Evolutionary conservation across 2,888 invertebrate species (phyloP), one percentile per base, ranked within the genome.

Genomic region (Druceiella hillmani): DNA sequence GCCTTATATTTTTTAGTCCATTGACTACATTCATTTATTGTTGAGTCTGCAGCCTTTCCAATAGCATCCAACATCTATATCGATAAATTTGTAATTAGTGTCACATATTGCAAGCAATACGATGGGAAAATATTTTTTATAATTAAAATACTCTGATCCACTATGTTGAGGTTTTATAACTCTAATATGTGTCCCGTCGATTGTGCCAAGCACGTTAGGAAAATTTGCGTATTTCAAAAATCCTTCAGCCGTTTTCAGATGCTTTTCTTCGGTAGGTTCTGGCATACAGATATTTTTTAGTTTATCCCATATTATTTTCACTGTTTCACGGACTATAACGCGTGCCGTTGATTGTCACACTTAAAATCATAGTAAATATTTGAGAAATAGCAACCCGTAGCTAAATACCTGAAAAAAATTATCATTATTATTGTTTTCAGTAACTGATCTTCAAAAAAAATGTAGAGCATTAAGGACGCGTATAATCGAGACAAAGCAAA

Each of bases 41-140:
- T n/a, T n/a, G n/a, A n/a, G n/a, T n/a, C n/a, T n/a, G n/a, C n/a
- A n/a, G n/a, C n/a, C 14, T 17, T 33, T 38, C 4, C 38, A 33
- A 33, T 11, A 33, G 7, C 22, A 27, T n/a, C 33, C 38, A 10
- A 38, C 29, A 33, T 38, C 38, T 4, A 38, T 28, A 14, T 11
- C 10, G 9, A 38, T 29, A 17, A 38, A 38, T 22, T 33, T 38
- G 28, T 29, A 38, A n/a, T n/a, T n/a, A n/a, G n/a, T n/a, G n/a
- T n/a, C n/a, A n/a, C n/a, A n/a, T n/a, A n/a, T n/a, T n/a, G n/a
- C n/a, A n/a, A n/a, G n/a, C n/a, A n/a, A n/a, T n/a, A 31, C 41
- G 15, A 48, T 35, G 14, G 46, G 45, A 28, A 43, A 43, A 40
- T 37, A 40, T 27, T 46, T 42, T 40, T 45, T 45, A 33, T 44